phyloP scores from a whole-genome alignment of 2,113 vertebrate genomes.

The Archilochus colubris region DNA sequence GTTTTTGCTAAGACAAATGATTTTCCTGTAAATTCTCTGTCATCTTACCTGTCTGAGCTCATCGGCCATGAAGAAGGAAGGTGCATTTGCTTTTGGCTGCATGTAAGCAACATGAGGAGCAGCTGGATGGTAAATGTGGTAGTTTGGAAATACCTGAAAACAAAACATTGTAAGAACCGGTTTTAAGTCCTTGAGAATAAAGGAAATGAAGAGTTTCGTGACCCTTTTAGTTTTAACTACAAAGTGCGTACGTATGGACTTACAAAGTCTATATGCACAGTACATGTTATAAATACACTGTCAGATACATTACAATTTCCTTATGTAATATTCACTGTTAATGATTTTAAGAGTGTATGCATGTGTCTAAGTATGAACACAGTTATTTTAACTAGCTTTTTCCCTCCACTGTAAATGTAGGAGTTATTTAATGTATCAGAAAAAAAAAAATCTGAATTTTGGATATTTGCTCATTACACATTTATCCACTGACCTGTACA shows the following conservation, averaged over 20 bases:
- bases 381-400: background rate
- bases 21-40: background rate
- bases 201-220: background rate
- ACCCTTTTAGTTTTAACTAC: background rate
- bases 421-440: background rate
- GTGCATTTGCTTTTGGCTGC: conserved; percentile 99
- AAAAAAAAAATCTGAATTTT: background rate
- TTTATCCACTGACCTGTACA: background rate
- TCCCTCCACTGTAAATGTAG: background rate
- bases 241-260: background rate
- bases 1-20: background rate
- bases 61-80: conserved; percentile 98
- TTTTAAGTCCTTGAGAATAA: background rate
- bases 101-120: conserved; percentile 98
- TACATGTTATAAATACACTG: background rate
- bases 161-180: background rate
- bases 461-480: background rate
- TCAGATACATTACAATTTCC: background rate
- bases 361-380: background rate
- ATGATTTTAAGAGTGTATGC: background rate
- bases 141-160: conserved; percentile 96
- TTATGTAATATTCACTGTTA: background rate
- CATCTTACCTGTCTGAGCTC: conserved; percentile 93
- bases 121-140: conserved; percentile 96
- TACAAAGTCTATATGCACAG: background rate